A percentile compares a stretch with the other conserved stretches of the same genome.
phyloP scores from a whole-genome alignment of 2,113 vertebrate genomes.

The Spea bombifrons region DNA sequence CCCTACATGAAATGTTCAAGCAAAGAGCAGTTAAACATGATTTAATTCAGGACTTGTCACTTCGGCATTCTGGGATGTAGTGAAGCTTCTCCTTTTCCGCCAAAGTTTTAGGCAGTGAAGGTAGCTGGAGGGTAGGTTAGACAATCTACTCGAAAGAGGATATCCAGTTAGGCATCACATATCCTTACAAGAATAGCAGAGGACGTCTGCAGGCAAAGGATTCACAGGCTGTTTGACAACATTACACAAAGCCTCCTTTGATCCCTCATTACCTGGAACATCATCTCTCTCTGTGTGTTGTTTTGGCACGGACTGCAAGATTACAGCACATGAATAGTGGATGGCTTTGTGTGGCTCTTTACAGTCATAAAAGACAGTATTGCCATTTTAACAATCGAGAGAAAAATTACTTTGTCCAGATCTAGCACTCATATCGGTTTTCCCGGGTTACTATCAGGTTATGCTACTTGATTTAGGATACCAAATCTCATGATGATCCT shows the following conservation, averaged over 20 bases:
- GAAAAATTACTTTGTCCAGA: too few species aligned
- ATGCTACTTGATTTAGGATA: too few species aligned
- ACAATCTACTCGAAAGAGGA: slow-evolving; percentile 34
- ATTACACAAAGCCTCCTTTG: slow-evolving; percentile 47
- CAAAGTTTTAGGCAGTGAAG: neutral
- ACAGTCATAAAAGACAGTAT: neutral
- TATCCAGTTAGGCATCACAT: slow-evolving; percentile 40
- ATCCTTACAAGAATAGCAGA: slow-evolving; percentile 40
- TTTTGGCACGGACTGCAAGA: slow-evolving; percentile 43
- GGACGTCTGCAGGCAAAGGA: slow-evolving; percentile 40
- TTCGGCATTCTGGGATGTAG: neutral
- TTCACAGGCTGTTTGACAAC: slow-evolving; percentile 48
- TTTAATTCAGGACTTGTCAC: neutral
- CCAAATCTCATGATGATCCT: too few species aligned
- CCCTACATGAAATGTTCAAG: too few species aligned
- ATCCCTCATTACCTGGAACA: slow-evolving; percentile 48
- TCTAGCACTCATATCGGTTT: too few species aligned
- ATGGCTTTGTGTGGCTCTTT: slow-evolving; percentile 24
- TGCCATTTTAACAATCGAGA: neutral
- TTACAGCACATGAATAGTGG: slow-evolving; percentile 38
- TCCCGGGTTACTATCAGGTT: too few species aligned
- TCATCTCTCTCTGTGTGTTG: slow-evolving; percentile 46
- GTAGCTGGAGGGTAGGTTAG: slow-evolving; percentile 32
- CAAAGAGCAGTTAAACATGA: too few species aligned
- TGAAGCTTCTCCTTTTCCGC: neutral